Conservation (phyloP, 2,113 vertebrate genomes). For the Psittacus erithacus region DNA sequence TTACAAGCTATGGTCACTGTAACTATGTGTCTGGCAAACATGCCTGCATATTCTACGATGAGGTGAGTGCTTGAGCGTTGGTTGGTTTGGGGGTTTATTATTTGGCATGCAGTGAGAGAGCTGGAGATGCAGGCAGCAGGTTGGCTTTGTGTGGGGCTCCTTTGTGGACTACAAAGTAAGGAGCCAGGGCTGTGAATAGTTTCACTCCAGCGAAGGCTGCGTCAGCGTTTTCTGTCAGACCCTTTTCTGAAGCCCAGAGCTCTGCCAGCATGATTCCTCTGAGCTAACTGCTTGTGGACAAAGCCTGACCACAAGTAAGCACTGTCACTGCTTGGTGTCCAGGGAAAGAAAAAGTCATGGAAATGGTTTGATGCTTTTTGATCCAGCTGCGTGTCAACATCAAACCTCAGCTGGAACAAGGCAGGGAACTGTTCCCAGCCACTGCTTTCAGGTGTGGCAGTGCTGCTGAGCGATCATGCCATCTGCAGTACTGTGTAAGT, state of each 20-base stretch:
- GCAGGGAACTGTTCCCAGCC: not conserved
- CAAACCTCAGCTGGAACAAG: not conserved
- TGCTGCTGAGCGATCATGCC: not conserved
- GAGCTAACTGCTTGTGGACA: constrained; percentile 31
- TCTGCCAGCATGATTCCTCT: not conserved
- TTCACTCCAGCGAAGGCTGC: constrained; percentile 15
- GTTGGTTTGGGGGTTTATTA: not conserved
- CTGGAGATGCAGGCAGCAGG: constrained; percentile 49
- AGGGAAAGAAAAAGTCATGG: not conserved
- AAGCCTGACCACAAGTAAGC: constrained; percentile 18
- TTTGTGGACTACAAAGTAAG: constrained; percentile 40
- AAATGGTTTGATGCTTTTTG: not conserved
- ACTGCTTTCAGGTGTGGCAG: not conserved
- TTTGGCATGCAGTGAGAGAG: not conserved
- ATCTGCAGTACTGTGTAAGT: not conserved
- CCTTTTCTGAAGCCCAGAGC: constrained; percentile 26
- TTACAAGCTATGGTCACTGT: constrained; percentile 98
- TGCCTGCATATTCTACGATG: constrained; percentile 98
- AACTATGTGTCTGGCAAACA: constrained; percentile 98
- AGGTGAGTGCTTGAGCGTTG: constrained; percentile 78
- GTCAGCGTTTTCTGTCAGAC: constrained; percentile 43
- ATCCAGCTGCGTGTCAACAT: not conserved
- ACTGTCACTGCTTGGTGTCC: not conserved
- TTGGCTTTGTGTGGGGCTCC: constrained; percentile 54
- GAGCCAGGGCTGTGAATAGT: constrained; percentile 28